phyloP scores from a whole-genome alignment of 2,797 vertebrate species.

The Antennarius maculatus region DNA sequence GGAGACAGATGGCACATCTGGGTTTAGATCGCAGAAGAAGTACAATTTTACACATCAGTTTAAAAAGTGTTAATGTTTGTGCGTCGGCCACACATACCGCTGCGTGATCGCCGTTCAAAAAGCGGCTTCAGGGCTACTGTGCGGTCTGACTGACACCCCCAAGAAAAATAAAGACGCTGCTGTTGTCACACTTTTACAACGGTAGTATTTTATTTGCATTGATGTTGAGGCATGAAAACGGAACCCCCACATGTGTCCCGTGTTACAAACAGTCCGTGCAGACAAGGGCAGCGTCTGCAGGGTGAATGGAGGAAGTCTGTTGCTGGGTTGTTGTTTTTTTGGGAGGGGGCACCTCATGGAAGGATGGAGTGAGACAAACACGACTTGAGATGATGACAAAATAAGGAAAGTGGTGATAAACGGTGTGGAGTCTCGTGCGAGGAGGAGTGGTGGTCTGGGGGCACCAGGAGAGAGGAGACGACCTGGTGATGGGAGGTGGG shows the following conservation, averaged over 20 bases:
- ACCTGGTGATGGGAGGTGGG: conserved; percentile 18
- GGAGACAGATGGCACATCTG: background rate
- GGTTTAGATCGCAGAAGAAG: conserved; percentile 19
- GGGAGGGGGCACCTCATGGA: conserved; percentile 30
- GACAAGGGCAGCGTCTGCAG: conserved; percentile 28
- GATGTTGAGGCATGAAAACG: conserved; percentile 43
- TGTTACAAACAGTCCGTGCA: conserved; percentile 55
- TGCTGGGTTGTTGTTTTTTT: conserved; percentile 12
- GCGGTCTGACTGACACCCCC: conserved; percentile 23
- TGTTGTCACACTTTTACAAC: conserved; percentile 31
- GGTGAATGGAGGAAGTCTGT: conserved; percentile 28
- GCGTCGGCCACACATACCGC: too few relatives aligned
- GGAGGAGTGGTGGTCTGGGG: conserved; percentile 53
- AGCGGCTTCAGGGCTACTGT: conserved; percentile 20
- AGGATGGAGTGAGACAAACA: conserved; percentile 22
- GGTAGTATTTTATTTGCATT: conserved; percentile 44
- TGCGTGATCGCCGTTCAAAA: background rate
- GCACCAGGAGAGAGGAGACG: conserved; percentile 43
- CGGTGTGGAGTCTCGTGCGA: conserved; percentile 57
- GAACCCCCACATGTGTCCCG: conserved; percentile 50
- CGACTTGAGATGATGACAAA: conserved; percentile 14
- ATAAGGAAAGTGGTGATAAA: conserved; percentile 38
- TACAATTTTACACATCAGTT: background rate
- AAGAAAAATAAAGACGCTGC: conserved; percentile 35
- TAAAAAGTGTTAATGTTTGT: background rate